phyloP scores from a whole-genome alignment of 2,888 invertebrate genomes.

The Netelia virgata region DNA sequence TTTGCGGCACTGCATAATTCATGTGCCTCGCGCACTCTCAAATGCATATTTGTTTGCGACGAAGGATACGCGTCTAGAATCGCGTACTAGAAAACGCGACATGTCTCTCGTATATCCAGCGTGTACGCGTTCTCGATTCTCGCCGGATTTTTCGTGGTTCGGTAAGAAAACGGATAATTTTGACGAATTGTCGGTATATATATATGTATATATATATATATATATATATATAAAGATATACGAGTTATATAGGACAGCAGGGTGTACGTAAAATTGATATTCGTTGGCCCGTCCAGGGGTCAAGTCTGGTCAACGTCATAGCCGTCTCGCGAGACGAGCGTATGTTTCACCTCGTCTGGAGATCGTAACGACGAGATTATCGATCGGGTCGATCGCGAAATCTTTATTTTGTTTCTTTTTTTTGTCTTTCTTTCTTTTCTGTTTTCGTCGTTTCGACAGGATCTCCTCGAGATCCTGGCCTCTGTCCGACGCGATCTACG shows the following conservation, averaged over 20 bases:
- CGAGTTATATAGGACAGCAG: not conserved
- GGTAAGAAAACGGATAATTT: not conserved
- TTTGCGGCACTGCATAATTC: conserved; percentile 78
- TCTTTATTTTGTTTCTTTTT: no score
- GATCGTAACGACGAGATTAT: conserved; percentile 71
- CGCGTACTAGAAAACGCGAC: conserved; percentile 18
- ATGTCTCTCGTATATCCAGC: conserved; percentile 31
- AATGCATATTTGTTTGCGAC: conserved; percentile 64
- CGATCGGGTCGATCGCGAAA: conserved; percentile 56
- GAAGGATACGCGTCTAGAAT: conserved; percentile 61
- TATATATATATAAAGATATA: no score
- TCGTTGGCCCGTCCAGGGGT: conserved; percentile 40
- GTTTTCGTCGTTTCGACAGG: conserved; percentile 45
- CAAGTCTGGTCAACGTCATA: conserved; percentile 52
- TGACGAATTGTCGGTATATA: not conserved
- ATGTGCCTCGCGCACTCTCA: conserved; percentile 72
- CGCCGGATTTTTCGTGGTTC: not conserved
- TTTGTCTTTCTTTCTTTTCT: conserved; percentile 2
- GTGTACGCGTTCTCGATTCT: conserved; percentile 8
- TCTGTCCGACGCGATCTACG: conserved; percentile 64
- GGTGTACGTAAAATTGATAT: conserved; percentile 27
- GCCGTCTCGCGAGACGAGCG: conserved; percentile 42
- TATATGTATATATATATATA: no score
- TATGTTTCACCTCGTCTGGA: conserved; percentile 73
- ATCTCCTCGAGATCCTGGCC: conserved; percentile 51